Evolutionary conservation across 2,888 invertebrate genomes (phyloP).

Genomic region (Sipha maydis): DNA sequence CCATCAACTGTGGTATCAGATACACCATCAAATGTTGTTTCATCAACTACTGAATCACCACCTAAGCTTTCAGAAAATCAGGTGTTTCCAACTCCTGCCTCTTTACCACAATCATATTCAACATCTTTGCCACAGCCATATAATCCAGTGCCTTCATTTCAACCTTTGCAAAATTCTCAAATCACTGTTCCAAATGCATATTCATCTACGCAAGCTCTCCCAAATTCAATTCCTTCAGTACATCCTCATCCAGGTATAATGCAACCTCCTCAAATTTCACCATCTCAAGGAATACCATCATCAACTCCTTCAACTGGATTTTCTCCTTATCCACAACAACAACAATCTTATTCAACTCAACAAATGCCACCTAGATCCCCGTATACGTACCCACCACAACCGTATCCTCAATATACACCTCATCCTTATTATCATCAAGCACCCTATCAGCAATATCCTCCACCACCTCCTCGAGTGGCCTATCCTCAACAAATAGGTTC

Average conservation of each 20-base stretch:
- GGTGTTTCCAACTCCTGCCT: slow-evolving; percentile 63
- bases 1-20: slow-evolving; percentile 28
- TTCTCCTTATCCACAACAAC: slow-evolving; percentile 70
- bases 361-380: slow-evolving; percentile 71
- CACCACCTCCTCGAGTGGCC: slow-evolving; percentile 67
- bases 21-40: slow-evolving; percentile 58
- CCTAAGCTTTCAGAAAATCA: slow-evolving; percentile 48
- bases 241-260: slow-evolving; percentile 58
- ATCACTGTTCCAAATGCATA: slow-evolving; percentile 16
- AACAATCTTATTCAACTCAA: slow-evolving; percentile 65
- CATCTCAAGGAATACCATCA: slow-evolving; percentile 62
- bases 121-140: slow-evolving; percentile 50
- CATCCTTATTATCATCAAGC: slow-evolving; percentile 68
- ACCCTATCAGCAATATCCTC: slow-evolving; percentile 70
- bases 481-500: slow-evolving; percentile 51
- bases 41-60: slow-evolving; percentile 58
- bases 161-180: slow-evolving; percentile 40
- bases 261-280: slow-evolving; percentile 63
- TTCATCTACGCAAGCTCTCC: slow-evolving; percentile 7
- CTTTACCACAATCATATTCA: slow-evolving; percentile 62
- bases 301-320: slow-evolving; percentile 61
- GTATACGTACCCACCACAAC: slow-evolving; percentile 70
- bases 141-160: slow-evolving; percentile 37
- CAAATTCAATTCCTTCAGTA: slow-evolving; percentile 26
- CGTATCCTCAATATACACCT: slow-evolving; percentile 71